These are phyloP conservation scores for Hedychridium roseum DNA, from an alignment of 2,888 invertebrate species.

Conservation along the genomic window DNA sequence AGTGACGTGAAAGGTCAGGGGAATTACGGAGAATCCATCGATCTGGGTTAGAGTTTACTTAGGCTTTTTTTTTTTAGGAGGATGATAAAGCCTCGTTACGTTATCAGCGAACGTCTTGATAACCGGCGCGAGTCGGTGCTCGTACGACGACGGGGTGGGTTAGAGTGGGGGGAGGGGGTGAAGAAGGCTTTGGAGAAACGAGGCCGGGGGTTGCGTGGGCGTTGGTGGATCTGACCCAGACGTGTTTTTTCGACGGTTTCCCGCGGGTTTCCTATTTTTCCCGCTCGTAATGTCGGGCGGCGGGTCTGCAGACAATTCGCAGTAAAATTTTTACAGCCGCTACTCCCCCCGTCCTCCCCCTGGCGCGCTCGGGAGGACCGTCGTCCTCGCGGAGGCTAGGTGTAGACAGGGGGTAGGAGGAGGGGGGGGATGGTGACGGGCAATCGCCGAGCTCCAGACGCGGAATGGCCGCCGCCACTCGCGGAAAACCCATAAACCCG, in stretches of 20 bases:
- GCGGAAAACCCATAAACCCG: no score
- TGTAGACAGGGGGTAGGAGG: conserved; percentile 28
- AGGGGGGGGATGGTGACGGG: conserved; percentile 18
- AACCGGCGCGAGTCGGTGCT: not conserved
- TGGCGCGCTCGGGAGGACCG: no score
- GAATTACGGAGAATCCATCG: no score
- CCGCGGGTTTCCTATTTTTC: conserved; percentile 59
- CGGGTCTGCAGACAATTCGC: conserved; percentile 63
- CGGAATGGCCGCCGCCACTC: no score
- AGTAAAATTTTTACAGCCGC: conserved; percentile 62
- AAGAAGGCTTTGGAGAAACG: no score
- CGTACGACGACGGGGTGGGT: not conserved
- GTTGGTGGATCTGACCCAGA: conserved; percentile 53
- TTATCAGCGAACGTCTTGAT: no score
- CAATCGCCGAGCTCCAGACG: conserved; percentile 49
- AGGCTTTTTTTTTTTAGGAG: no score
- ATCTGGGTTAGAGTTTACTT: no score
- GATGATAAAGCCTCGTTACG: no score
- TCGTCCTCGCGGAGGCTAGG: no score
- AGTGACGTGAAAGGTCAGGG: no score
- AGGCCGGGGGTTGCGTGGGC: conserved; percentile 2
- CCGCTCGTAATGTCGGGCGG: conserved; percentile 54
- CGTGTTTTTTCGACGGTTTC: conserved; percentile 53
- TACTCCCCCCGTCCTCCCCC: conserved; percentile 32
- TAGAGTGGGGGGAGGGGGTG: conserved; percentile 2